Evolutionary conservation across 2,888 invertebrate genomes (phyloP), one percentile per base, ranked within the genome.

Genomic region (Aspidapion aeneum): DNA sequence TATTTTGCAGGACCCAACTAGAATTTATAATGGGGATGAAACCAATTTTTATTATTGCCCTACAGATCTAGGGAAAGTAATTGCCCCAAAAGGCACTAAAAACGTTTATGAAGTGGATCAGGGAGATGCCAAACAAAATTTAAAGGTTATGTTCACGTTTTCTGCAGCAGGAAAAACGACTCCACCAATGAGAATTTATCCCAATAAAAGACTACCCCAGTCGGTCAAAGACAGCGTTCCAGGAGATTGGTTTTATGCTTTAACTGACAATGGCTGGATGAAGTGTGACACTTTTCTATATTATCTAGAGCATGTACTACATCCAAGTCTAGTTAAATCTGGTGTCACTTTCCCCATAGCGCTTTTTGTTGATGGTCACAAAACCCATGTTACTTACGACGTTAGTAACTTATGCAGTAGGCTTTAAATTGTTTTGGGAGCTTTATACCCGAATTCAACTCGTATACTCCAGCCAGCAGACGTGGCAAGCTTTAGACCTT

Each of bases 11-110:
- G 72, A 74, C 55, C 69, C 71, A 9, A 61, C 51, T n/a, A 56
- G 72, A 57, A 68, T 75, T 18, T 74, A 70, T 58, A 75, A 74
- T 69, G 72, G 69, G 1, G 74, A 74, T 63, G 73, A 76, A 67
- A 73, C 73, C 16, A 65, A 65, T 60, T 75, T 74, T 62, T 35
- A 65, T 12, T 55, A 72, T 12, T 74, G 71, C 60, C 70, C 73
- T 19, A 73, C 73, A 65, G 69, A 63, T n/a, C n/a, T n/a, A n/a
- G n/a, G n/a, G n/a, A n/a, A n/a, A n/a, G 66, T 69, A 22, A 62
- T 68, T 9, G 66, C 68, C 19, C 64, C 64, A 12, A 64, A 56
- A 63, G 63, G 62, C 19, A 49, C 63, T 7, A 62, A 58, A 61
- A 69, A 63, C 57, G 65, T 65, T 18, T 69, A 68, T 57, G 66